Base-by-base conservation (phyloP, 2,888 invertebrate genomes). In the Cerastis leucographa region DNA sequence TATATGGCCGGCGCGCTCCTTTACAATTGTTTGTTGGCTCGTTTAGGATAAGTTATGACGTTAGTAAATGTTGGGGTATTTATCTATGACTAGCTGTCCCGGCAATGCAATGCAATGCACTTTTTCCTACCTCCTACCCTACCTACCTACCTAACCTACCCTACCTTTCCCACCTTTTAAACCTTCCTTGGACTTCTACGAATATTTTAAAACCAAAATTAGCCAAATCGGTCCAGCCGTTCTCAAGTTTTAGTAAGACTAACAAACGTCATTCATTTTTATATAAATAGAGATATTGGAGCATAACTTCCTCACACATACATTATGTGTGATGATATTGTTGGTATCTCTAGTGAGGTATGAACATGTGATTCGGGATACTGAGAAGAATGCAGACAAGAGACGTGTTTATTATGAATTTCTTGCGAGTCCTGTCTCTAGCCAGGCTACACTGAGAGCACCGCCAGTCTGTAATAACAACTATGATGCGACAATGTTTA, bases 1-100 rank as follows among this genome's bases (percentile, higher is more conserved):
- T 86, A 86, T 86, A 86, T 82, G 62, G 51, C 14, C 46, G 35
- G 44, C 25, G 44, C 44, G 68, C 44, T 83, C 70, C 64, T 62
- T 56, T 69, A 66, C 68, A 71, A 83, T 69, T 82, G 85, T 85
- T 74, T 68, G 64, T 64, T 69, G 17, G 46, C 25, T 70, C 19
- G 25, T 76, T 71, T 71, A 70, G 19, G 8, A 68, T 73, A 71
- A 73, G 44, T 83, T 85, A 78, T 68, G 77, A 61, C 64, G 54
- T 81, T 46, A 56, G 44, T 29, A 59, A 82, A 81, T 42, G 67
- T 68, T 5, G 19, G 22, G 22, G 12, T 80, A 54, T 69, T 59
- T 74, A 80, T 80, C 70, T 84, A 73, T 56, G 44, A 35, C 35
- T 35, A 35, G 35, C 35, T 35, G n/a, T n/a, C n/a, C n/a, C n/a